phyloP scores from a whole-genome alignment of 2,797 vertebrate species.

The Cryptoprocta ferox region DNA sequence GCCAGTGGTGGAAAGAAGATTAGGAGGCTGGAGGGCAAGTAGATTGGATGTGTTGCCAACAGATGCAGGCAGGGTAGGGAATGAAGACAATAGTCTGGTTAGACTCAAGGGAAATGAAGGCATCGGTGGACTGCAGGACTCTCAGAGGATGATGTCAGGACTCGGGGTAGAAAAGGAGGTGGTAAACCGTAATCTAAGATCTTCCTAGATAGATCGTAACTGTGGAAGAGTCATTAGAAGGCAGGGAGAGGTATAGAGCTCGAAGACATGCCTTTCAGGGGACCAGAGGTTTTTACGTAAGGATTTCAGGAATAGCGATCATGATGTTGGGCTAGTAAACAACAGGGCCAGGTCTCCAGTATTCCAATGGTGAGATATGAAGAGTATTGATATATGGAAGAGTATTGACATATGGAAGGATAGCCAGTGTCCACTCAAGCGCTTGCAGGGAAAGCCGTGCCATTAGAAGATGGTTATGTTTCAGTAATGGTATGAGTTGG shows the following conservation, averaged over 20 bases:
- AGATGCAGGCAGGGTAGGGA: neutral
- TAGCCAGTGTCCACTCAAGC: neutral
- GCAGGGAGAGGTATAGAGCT: neutral
- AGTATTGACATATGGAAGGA: no score
- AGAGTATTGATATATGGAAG: neutral
- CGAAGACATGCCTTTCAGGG: neutral
- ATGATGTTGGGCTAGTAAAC: neutral
- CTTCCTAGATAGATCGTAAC: neutral
- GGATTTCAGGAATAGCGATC: neutral
- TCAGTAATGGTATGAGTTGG: neutral
- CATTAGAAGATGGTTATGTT: neutral
- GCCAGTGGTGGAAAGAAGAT: neutral
- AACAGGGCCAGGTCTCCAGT: neutral
- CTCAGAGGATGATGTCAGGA: neutral
- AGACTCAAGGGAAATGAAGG: neutral
- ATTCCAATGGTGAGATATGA: neutral
- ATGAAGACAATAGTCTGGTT: neutral
- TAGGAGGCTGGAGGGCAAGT: neutral
- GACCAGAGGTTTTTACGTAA: neutral
- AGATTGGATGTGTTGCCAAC: neutral
- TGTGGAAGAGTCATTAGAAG: neutral
- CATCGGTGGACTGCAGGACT: neutral
- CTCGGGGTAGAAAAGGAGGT: neutral
- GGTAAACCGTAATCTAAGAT: neutral
- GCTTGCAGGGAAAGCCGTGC: neutral